phyloP scores from a whole-genome alignment of 2,888 invertebrate genomes.

The Chymomyza amoena region DNA sequence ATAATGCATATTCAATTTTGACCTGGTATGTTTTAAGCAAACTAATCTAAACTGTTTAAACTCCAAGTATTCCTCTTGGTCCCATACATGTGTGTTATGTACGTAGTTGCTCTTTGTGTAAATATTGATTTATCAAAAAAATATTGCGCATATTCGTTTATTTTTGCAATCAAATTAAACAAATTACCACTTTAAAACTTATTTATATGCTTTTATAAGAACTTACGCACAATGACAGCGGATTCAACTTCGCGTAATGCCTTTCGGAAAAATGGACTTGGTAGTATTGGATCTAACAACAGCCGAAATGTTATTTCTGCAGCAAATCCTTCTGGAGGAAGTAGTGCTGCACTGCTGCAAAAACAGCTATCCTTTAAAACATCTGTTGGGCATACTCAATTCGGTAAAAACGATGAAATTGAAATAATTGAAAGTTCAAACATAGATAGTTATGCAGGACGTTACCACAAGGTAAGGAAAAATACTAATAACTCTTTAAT shows the following conservation, averaged over 20 bases:
- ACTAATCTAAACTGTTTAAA: background rate
- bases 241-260: slow-evolving; percentile 65
- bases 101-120: background rate
- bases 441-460: slow-evolving; percentile 61
- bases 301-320: slow-evolving; percentile 72
- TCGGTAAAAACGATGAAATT: slow-evolving; percentile 76
- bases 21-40: background rate
- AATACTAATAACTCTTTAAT: background rate
- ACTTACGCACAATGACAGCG: slow-evolving; percentile 49
- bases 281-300: slow-evolving; percentile 48
- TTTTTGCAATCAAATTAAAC: too few species aligned
- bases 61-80: too few species aligned
- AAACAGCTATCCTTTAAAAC: slow-evolving; percentile 77
- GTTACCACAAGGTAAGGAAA: slow-evolving; percentile 71
- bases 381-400: slow-evolving; percentile 70
- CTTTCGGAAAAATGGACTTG: slow-evolving; percentile 54
- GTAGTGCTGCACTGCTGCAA: slow-evolving; percentile 71
- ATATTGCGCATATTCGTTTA: background rate
- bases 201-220: background rate
- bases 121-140: background rate
- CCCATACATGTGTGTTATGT: too few species aligned
- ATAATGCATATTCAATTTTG: background rate
- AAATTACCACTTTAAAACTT: background rate
- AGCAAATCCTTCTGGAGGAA: slow-evolving; percentile 73
- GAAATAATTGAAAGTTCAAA: slow-evolving; percentile 76